Base-by-base conservation (phyloP, 2,797 vertebrate species). In the Gymnothorax reevesii region DNA sequence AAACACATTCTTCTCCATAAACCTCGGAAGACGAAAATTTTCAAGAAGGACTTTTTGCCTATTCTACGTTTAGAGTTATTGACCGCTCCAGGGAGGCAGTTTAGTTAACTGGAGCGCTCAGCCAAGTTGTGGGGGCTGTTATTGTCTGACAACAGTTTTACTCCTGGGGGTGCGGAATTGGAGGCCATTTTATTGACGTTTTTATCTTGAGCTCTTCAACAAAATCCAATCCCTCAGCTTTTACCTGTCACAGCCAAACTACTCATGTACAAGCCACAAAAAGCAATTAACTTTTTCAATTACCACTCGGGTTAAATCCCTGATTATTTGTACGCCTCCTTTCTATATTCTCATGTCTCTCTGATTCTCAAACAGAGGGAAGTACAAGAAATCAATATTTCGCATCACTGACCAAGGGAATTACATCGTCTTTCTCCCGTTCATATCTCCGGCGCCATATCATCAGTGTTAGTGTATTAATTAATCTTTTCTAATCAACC, bases 361-460 rank as follows among this genome's bases (percentile, higher is more conserved):
- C 75, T 20, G 57, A 7, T 27, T 82, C 59, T 82, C 54, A 57
- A 59, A 82, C 80, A 17, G 55, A 27, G 55, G 55, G 59, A 82
- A 82, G 80, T 13, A 82, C 54, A 82, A n/a, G 54, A 82, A 57
- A 59, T 27, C 54, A 25, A 79, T 79, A 79, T 79, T 79, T 79
- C n/a, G 55, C 54, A 59, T 82, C 54, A 22, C 80, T 57, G 54
- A 7, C 55, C 55, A 33, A 5, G 55, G 27, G 80, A 57, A 57
- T 82, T 82, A 59, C 22, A 25, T 79, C 6, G 62, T 6, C 60
- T 49, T 59, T 84, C 13, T 9, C 33, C 83, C 6, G 55, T 55
- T 83, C 84, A 69, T 85, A 64, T 79, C 71, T 62, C 10, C 8
- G 73, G 87, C 75, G 75, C 84, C 27, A 54, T 4, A 62, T 88